phyloP scores from a whole-genome alignment of 2,888 invertebrate species.

The Yponomeuta sedellus region DNA sequence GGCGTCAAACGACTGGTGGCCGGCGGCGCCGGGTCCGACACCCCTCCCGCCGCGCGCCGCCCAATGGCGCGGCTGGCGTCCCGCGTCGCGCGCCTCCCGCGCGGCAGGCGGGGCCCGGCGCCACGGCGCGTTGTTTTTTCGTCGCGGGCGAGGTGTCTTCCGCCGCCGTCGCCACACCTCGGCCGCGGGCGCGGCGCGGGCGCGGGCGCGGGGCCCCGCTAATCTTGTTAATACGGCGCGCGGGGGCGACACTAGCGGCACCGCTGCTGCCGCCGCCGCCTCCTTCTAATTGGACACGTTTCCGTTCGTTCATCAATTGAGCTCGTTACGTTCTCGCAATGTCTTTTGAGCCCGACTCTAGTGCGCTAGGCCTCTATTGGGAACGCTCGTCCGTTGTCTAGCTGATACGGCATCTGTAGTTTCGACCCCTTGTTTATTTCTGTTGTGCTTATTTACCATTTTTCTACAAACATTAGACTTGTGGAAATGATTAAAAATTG shows the following conservation, averaged over 20 bases:
- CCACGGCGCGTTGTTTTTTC: conserved; percentile 65
- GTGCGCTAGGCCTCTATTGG: conserved; percentile 17
- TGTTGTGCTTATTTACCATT: background rate
- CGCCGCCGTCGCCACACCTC: conserved; percentile 57
- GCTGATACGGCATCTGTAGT: background rate
- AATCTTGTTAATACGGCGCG: conserved; percentile 69
- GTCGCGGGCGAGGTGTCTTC: conserved; percentile 70
- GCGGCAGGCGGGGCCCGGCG: conserved; percentile 56
- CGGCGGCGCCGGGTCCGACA: conserved; percentile 74
- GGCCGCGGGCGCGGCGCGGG: conserved; percentile 33
- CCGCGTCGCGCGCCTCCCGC: conserved; percentile 33
- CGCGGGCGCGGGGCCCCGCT: conserved; percentile 45
- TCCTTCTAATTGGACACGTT: conserved; percentile 75
- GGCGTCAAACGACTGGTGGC: conserved; percentile 72
- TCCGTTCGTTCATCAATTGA: conserved; percentile 74
- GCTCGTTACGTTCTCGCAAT: conserved; percentile 66
- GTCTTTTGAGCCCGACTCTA: conserved; percentile 52
- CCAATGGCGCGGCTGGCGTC: conserved; percentile 56
- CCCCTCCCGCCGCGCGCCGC: conserved; percentile 71
- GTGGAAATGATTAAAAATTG: background rate
- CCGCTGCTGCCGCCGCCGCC: conserved; percentile 55
- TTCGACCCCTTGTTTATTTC: background rate
- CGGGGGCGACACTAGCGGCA: conserved; percentile 38
- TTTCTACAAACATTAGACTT: background rate
- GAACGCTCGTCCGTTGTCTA: conserved; percentile 14